phyloP scores from a whole-genome alignment of 2,888 invertebrate genomes.

The Synanthedon andrenaeformis region DNA sequence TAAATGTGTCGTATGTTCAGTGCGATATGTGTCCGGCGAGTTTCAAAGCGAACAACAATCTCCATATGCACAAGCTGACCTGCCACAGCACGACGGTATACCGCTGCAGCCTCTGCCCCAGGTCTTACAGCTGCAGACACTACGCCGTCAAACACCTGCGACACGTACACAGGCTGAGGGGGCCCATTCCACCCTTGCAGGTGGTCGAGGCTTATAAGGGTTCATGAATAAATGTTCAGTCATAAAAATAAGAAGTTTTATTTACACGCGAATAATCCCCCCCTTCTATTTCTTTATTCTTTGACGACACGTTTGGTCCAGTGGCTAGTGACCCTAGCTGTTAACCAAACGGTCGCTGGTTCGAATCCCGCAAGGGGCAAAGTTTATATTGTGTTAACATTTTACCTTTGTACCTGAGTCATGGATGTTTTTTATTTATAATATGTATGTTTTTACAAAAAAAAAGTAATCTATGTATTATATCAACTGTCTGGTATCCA shows the following conservation, averaged over 20 bases:
- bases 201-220: neutral
- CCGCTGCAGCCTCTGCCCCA: constrained; percentile 11
- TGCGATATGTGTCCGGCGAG: constrained; percentile 34
- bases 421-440: too few species aligned
- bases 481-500: too few species aligned
- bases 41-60: constrained; percentile 36
- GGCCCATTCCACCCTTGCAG: constrained; percentile 2
- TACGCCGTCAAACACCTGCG: constrained; percentile 32
- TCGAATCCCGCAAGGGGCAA: too few species aligned
- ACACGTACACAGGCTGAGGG: constrained; percentile 18
- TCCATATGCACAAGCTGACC: constrained; percentile 32
- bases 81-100: constrained; percentile 25
- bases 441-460: too few species aligned
- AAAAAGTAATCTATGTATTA: too few species aligned
- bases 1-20: constrained; percentile 14
- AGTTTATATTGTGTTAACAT: too few species aligned
- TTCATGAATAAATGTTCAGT: neutral
- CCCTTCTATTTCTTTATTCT: too few species aligned
- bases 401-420: too few species aligned
- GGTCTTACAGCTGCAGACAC: constrained; percentile 25
- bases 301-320: too few species aligned
- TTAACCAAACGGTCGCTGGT: too few species aligned
- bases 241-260: neutral
- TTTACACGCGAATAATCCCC: neutral
- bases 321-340: too few species aligned